Percentiles rank a stretch among this genome's conserved stretches.
Conservation (phyloP, 2,888 invertebrate genomes). For the Ptilodon capucinus region DNA sequence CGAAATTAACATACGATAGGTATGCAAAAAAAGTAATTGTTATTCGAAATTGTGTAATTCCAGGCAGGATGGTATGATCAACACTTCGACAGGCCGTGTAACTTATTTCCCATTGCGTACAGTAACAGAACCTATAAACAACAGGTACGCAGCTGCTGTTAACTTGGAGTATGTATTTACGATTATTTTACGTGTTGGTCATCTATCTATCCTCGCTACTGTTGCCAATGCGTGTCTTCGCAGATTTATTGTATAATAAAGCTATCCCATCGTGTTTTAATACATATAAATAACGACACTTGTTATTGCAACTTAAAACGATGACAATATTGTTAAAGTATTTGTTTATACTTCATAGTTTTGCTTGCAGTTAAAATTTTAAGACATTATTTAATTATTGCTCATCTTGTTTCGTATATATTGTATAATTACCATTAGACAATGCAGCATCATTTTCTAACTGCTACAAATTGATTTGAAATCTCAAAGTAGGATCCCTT, state of each 20-base stretch:
- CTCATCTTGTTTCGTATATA: too few species aligned
- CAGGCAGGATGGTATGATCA: slow-evolving; percentile 15
- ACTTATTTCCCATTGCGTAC: slow-evolving; percentile 38
- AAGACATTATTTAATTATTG: too few species aligned
- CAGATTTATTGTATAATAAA: slow-evolving; percentile 11
- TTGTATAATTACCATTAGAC: too few species aligned
- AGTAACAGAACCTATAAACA: slow-evolving; percentile 13
- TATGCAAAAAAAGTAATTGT: slow-evolving; percentile 7
- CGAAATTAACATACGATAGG: slow-evolving; percentile 19
- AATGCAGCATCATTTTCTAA: not conserved
- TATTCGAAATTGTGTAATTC: too few species aligned
- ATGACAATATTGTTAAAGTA: too few species aligned
- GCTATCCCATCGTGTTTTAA: not conserved
- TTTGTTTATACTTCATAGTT: too few species aligned
- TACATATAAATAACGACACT: too few species aligned
- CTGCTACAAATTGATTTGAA: slow-evolving; percentile 11
- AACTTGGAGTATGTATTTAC: slow-evolving; percentile 17
- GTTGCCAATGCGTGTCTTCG: slow-evolving; percentile 13
- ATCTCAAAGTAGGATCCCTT: slow-evolving; percentile 12
- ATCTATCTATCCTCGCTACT: slow-evolving; percentile 9
- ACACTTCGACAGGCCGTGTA: slow-evolving; percentile 38
- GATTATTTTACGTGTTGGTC: slow-evolving; percentile 13
- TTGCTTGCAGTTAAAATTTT: too few species aligned
- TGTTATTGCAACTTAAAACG: too few species aligned
- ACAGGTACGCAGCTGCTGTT: slow-evolving; percentile 18